Conservation (phyloP, 2,797 vertebrate genomes). For the Graptemys geographica region DNA sequence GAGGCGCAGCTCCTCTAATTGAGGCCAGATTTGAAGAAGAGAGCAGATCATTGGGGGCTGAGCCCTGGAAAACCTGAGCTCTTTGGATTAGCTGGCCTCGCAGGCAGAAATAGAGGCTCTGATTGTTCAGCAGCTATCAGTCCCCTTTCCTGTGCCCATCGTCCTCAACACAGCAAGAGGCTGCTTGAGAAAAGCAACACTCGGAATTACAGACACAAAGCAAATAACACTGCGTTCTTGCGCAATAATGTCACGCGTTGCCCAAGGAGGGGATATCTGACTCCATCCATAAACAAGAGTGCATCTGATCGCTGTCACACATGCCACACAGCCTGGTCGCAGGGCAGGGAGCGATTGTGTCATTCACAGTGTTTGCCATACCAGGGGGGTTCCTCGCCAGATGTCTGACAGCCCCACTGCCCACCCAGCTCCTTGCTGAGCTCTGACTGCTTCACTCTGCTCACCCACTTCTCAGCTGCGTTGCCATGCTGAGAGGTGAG, state of each 20-base stretch:
- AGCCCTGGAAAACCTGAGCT: background rate
- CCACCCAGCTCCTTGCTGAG: background rate
- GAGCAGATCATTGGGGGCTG: background rate
- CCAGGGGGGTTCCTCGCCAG: accelerated
- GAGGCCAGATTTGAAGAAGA: background rate
- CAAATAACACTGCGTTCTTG: background rate
- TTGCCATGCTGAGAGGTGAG: background rate
- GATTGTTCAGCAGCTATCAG: background rate
- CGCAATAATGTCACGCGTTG: background rate
- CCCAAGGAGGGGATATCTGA: constrained; percentile 37
- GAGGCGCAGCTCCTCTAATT: background rate
- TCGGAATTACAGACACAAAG: background rate
- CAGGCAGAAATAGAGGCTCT: background rate
- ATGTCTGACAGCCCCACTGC: background rate
- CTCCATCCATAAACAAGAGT: background rate
- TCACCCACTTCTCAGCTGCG: background rate
- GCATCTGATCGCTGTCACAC: background rate
- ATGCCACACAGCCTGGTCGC: background rate
- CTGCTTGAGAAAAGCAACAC: background rate
- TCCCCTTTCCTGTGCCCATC: background rate
- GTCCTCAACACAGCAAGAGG: background rate
- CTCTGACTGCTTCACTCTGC: accelerated
- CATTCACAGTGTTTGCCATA: accelerated
- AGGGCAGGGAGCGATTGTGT: background rate
- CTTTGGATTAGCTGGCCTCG: background rate